phyloP scores from a whole-genome alignment of 1,140 invertebrate genomes.

The Campoletis sonorensis region DNA sequence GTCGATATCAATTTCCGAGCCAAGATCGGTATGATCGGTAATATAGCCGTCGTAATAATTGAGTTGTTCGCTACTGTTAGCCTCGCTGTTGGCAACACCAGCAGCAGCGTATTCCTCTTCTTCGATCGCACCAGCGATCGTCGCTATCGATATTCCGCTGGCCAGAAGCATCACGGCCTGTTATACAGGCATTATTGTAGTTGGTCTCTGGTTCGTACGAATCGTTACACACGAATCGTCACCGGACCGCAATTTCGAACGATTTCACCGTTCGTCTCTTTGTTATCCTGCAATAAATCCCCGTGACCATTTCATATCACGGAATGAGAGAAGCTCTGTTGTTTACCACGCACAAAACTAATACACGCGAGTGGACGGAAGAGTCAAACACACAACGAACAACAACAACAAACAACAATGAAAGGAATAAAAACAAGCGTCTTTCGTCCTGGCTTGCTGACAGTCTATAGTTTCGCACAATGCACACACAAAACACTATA shows the following conservation, averaged over 20 bases:
- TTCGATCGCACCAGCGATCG: conserved; percentile 70
- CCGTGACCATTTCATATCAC: neutral
- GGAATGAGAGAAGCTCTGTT: neutral
- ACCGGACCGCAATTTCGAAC: conserved; percentile 5
- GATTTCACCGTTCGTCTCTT: neutral
- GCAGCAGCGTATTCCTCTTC: conserved; percentile 70
- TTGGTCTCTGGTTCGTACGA: neutral
- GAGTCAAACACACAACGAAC: no score
- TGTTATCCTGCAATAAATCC: neutral
- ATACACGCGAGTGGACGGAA: no score
- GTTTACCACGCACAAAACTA: no score
- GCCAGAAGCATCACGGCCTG: conserved; percentile 69
- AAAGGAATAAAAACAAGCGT: no score
- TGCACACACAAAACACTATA: no score
- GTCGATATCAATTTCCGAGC: conserved; percentile 83
- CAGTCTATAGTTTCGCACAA: no score
- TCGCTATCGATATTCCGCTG: conserved; percentile 71
- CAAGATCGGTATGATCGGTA: conserved; percentile 86
- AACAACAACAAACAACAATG: no score
- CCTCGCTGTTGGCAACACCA: conserved; percentile 64
- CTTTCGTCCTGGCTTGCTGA: no score
- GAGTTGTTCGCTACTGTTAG: conserved; percentile 64
- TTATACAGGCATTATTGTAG: conserved; percentile 1
- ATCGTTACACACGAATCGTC: conserved; percentile 11
- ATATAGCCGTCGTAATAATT: conserved; percentile 79